Base-by-base conservation (phyloP, 2,888 invertebrate genomes). In the Bedellia somnulentella region DNA sequence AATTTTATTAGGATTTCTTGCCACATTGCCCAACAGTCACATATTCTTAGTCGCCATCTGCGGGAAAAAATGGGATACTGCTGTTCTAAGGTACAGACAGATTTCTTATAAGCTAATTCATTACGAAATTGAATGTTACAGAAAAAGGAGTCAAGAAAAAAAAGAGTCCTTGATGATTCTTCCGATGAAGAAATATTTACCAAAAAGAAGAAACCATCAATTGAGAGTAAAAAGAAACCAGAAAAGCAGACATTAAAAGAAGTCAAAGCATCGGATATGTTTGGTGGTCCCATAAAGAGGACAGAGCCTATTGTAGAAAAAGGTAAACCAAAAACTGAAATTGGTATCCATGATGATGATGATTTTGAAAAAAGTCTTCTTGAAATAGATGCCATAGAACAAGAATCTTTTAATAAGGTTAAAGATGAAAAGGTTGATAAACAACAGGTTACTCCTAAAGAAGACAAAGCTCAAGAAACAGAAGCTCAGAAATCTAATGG, bases 311-410 rank as follows among this genome's bases (percentile, higher is more conserved):
- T 55, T 53, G 67, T 61, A 14, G 70, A 52, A 48, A 78, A 60
- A 54, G 50, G 39, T 44, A 68, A 57, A 47, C 14, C 21, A 12
- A 55, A 55, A 16, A 73, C 70, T 15, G 73, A 75, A 47, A 52
- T 56, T n/a, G 68, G 81, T 15, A 76, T 82, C 41, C 85, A 85
- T 50, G 78, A 80, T 44, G 80, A 87, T 62, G 81, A 83, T 16
- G 82, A 85, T 33, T 89, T 91, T 58, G 83, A 83, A 45, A 77
- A 80, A 42, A 85, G 85, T 11, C 58, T 89, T 10, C 48, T 80
- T 36, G 80, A 84, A 48, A 54, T 88, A 34, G 87, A 88, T 60
- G 18, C 5, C 5, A 6, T 18, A 9, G 18, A 18, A 6, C 5
- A 18, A 18, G n/a, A n/a, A n/a, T n/a, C n/a, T n/a, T n/a, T n/a